These are phyloP conservation scores for Ceratitis capitata DNA, from an alignment of 1,140 invertebrate species.

Conservation along the genomic window DNA sequence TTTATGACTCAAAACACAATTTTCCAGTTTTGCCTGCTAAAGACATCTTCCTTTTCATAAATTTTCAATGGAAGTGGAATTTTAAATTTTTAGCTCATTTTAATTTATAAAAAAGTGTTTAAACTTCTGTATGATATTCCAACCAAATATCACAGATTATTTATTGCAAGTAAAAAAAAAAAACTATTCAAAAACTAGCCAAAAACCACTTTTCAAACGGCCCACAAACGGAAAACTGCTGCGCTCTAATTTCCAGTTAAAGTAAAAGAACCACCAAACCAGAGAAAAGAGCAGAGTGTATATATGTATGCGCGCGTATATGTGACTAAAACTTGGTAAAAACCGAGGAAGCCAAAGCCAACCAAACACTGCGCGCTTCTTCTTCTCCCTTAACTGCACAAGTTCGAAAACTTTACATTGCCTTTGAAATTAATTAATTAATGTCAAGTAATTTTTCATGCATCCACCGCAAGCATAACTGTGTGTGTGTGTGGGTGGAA, in stretches of 20 bases:
- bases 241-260: not conserved
- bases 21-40: no score
- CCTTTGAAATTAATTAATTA: slow-evolving; percentile 37
- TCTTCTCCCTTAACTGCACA: not conserved
- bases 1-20: no score
- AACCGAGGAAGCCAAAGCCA: not conserved
- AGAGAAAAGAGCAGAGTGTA: not conserved
- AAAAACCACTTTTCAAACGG: no score
- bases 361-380: not conserved
- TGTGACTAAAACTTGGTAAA: no score
- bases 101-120: no score
- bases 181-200: not conserved
- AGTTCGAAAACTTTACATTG: slow-evolving; percentile 32
- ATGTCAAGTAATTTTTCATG: slow-evolving; percentile 27
- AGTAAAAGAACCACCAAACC: not conserved
- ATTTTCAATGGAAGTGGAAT: no score
- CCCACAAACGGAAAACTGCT: no score
- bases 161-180: not conserved
- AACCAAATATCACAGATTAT: no score
- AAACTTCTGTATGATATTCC: no score
- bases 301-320: no score
- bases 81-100: no score
- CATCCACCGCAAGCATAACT: not conserved
- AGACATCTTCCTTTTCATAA: no score
- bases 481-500: not conserved